Evolutionary conservation across 2,113 vertebrate species (phyloP).

Genomic region (Gasterosteus aculeatus): DNA sequence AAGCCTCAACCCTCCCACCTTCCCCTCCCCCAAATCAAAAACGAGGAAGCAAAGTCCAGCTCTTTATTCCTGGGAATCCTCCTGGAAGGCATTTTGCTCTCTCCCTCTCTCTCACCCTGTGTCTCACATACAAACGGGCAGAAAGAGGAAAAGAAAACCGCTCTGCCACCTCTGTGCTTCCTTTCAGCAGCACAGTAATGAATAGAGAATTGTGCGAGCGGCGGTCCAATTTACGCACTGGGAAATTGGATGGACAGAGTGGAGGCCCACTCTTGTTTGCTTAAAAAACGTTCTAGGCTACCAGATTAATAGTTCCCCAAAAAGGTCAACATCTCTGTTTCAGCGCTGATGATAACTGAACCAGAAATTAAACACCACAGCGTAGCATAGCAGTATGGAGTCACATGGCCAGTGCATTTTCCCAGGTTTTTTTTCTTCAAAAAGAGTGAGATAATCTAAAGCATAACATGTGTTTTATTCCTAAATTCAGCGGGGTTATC

Average conservation of each 20-base stretch:
- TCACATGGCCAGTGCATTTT: constrained; percentile 49
- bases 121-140: constrained; percentile 53
- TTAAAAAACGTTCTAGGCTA: constrained; percentile 90
- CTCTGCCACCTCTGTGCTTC: constrained; percentile 91
- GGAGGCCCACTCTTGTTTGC: constrained; percentile 88
- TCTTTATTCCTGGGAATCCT: constrained; percentile 86
- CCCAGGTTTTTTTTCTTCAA: neutral
- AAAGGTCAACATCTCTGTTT: constrained; percentile 88
- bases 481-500: neutral
- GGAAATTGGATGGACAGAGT: constrained; percentile 90
- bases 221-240: constrained; percentile 90
- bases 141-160: constrained; percentile 78
- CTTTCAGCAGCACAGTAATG: constrained; percentile 92
- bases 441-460: neutral
- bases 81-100: constrained; percentile 70
- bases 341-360: constrained; percentile 79
- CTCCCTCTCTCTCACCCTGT: neutral
- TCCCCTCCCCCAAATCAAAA: constrained; percentile 69
- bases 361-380: constrained; percentile 80
- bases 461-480: neutral
- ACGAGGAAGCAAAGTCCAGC: constrained; percentile 64
- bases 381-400: constrained; percentile 52
- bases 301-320: constrained; percentile 90
- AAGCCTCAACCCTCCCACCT: constrained; percentile 40
- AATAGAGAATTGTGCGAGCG: constrained; percentile 94